Percentiles rank a stretch among this genome's conserved stretches.
Conservation (phyloP, 2,888 invertebrate species). For the Cheilosia variabilis region DNA sequence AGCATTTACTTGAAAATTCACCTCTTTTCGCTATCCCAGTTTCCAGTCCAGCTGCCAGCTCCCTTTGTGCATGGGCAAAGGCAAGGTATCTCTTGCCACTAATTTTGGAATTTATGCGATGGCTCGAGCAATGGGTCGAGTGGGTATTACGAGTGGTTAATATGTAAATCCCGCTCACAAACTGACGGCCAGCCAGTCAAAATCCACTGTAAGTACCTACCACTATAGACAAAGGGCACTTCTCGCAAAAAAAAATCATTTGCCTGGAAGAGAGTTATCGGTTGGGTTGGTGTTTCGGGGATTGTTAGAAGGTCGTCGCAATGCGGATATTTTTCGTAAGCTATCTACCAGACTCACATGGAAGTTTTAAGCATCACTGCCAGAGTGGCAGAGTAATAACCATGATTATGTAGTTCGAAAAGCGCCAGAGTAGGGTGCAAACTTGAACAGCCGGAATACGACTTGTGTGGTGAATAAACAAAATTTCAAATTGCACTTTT, state of each 20-base stretch:
- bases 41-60: neutral
- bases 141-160: constrained; percentile 31
- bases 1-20: constrained; percentile 8
- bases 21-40: neutral
- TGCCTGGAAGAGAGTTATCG: constrained; percentile 20
- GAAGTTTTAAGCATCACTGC: constrained; percentile 9
- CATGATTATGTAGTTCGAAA: constrained; percentile 19
- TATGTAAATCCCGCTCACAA: constrained; percentile 29
- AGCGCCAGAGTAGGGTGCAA: constrained; percentile 6
- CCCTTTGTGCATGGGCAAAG: neutral
- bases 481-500: constrained; percentile 17
- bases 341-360: constrained; percentile 2
- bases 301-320: constrained; percentile 21
- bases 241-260: constrained; percentile 6
- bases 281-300: constrained; percentile 7
- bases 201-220: neutral
- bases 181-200: constrained; percentile 15
- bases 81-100: constrained; percentile 7
- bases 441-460: neutral
- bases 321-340: constrained; percentile 25
- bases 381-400: constrained; percentile 12
- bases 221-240: neutral
- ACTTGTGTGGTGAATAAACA: constrained; percentile 15
- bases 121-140: neutral
- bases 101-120: constrained; percentile 24